Evolutionary conservation across 2,888 invertebrate species (phyloP), one percentile per base, ranked within the genome.

Genomic region (Drosophila greeni): DNA sequence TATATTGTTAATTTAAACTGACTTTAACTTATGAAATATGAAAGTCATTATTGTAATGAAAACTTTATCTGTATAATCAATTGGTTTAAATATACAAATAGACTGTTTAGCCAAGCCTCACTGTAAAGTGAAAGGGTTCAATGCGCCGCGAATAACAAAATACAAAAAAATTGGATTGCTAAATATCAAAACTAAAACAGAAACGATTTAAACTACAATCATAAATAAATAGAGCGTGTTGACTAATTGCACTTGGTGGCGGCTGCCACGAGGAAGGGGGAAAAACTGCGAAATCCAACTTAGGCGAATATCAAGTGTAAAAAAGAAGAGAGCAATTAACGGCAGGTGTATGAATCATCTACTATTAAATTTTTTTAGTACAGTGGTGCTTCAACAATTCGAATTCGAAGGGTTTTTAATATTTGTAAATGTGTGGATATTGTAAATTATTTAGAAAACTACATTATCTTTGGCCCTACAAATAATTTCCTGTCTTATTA

Each of bases 41-140:
- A n/a, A n/a, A n/a, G n/a, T n/a, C n/a, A n/a, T 9, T 3, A 3
- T 29, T 9, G 3, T 11, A 29, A 29, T 2, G 1, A 24, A 24
- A 29, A 11, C 4, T 29, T 0, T 7, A 29, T 11, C 11, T 11
- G 9, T 29, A 29, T 9, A 26, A 29, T 11, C 0, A 9, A 1
- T 11, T 11, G 29, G 11, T 33, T 33, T 33, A 14, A 14, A 6
- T 33, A 36, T 36, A 2, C 16, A 36, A 37, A 18, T 20, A 20
- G 24, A 9, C 8, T 24, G 29, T 31, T 26, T 26, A 5, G 7
- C 2, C 16, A 65, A 14, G 40, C 12, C 26, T 11, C 20, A 65
- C 65, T 65, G 52, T 49, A 56, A 66, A 59, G 56, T 81, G 70
- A 75, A 83, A 68, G 76, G 75, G 84, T 79, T 82, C 82, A 83